Evolutionary conservation across 2,113 vertebrate genomes (phyloP), one percentile per base, ranked within the genome.

Genomic region (Gyps fulvus): DNA sequence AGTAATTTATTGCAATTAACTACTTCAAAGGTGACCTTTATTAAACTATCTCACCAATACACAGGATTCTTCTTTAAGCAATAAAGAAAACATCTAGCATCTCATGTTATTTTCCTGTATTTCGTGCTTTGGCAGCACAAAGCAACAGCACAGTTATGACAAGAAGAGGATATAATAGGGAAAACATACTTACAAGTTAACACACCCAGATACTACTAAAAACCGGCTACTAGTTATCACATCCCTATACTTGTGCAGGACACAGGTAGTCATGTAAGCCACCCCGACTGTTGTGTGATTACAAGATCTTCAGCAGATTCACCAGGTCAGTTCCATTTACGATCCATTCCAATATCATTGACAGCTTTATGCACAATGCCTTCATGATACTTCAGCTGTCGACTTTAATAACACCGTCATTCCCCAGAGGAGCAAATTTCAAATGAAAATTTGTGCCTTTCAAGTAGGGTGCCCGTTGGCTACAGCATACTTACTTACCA

Each of bases 1-100:
- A 78, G 71, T 80, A 96, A 95, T 95, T 89, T 91, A 86, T 36
- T 91, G 69, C 50, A 89, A 91, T 95, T 95, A 98, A 88, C 71
- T 95, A 87, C 72, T 97, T 95, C 95, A 94, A 83, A 93, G 77
- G 76, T 84, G 96, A 96, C 87, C 90, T 95, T 98, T 90, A 92
- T 84, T 83, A 91, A 94, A 72, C 52, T 42, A 45, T 57, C 86
- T 91, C 70, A 89, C 34, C 93, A 88, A 92, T 32, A 87, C 18
- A 63, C 10, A 42, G 25, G 9, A 69, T 54, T 81, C 47, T 80
- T 66, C 50, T 38, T n/a, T 38, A 66, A 78, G 40, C 36, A 80
- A 79, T 54, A 91, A 93, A 89, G 25, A 93, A 95, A 94, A 83
- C 52, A 86, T 31, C 36, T 58, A 54, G 26, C 21, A 87, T 16